These are phyloP conservation scores for Penaeus chinensis DNA, from an alignment of 1,140 invertebrate genomes.

Conservation along the genomic window DNA sequence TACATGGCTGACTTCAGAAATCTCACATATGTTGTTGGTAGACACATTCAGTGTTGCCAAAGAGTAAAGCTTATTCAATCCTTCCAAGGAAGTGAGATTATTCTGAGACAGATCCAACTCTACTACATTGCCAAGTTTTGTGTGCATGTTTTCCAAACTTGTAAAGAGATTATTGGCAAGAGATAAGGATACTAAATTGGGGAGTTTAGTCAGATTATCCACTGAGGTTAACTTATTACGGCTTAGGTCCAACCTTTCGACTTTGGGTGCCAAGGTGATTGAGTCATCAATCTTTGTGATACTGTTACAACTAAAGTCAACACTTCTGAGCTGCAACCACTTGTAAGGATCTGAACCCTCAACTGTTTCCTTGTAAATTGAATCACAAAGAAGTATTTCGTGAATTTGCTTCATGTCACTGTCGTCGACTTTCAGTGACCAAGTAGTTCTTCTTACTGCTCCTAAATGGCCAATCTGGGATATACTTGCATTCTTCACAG, in stretches of 20 bases:
- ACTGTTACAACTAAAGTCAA: conserved; percentile 85
- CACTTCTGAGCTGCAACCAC: conserved; percentile 77
- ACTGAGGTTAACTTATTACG: conserved; percentile 82
- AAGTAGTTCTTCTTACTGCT: conserved; percentile 77
- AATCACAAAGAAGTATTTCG: conserved; percentile 82
- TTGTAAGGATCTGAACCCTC: conserved; percentile 69
- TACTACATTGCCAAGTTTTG: conserved; percentile 88
- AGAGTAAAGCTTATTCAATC: conserved; percentile 86
- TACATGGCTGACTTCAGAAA: conserved; percentile 84
- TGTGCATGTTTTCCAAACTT: conserved; percentile 81
- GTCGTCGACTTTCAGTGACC: conserved; percentile 73
- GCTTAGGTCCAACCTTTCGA: conserved; percentile 78
- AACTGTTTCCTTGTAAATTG: conserved; percentile 73
- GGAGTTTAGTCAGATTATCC: conserved; percentile 81
- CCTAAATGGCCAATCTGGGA: conserved; percentile 64
- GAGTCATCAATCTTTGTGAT: conserved; percentile 83
- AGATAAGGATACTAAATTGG: conserved; percentile 80
- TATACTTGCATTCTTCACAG: conserved; percentile 75
- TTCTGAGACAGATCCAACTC: conserved; percentile 90
- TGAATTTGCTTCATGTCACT: conserved; percentile 75
- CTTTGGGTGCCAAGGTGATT: conserved; percentile 81
- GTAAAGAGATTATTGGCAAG: conserved; percentile 79
- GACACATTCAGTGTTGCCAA: conserved; percentile 87
- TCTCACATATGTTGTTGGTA: conserved; percentile 83
- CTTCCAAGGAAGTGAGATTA: conserved; percentile 79